These are phyloP conservation scores for Procavia capensis DNA, from an alignment of 2,113 vertebrate species.

Conservation along the genomic window DNA sequence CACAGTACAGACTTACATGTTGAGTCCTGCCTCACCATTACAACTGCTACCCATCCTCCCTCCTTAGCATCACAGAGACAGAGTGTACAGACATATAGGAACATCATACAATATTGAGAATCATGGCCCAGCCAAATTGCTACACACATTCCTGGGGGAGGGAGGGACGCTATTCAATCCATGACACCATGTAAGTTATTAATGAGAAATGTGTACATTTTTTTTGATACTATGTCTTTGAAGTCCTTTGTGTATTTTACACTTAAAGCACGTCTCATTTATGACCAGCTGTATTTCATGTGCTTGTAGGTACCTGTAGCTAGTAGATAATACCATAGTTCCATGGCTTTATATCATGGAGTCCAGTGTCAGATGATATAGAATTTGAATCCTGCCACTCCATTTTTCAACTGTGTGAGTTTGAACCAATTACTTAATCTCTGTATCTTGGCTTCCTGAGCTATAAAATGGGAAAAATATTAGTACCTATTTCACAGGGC, in stretches of 20 bases:
- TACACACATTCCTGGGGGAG: no score
- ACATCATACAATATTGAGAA: no score
- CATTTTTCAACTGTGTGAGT: slow-evolving; percentile 26
- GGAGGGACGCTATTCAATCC: no score
- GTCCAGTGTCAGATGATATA: neutral
- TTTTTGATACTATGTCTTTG: neutral
- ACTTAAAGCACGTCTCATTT: neutral
- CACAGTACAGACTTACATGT: no score
- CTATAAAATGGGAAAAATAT: neutral
- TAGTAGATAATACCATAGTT: neutral
- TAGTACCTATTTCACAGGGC: neutral
- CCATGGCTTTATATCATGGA: neutral
- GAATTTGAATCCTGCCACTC: slow-evolving; percentile 29
- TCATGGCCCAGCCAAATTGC: no score
- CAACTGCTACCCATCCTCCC: no score
- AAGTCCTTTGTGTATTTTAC: neutral
- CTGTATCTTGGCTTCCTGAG: neutral
- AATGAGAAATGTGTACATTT: neutral
- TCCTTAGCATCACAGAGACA: no score
- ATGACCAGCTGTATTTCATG: neutral
- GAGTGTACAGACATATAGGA: no score
- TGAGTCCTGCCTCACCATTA: no score
- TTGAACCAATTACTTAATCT: neutral
- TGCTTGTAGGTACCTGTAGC: neutral
- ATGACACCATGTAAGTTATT: neutral